Evolutionary conservation across 92 coral and sea anemone genomes (phyloP), one percentile per base, ranked within the genome.

Genomic region (Porites rus): DNA sequence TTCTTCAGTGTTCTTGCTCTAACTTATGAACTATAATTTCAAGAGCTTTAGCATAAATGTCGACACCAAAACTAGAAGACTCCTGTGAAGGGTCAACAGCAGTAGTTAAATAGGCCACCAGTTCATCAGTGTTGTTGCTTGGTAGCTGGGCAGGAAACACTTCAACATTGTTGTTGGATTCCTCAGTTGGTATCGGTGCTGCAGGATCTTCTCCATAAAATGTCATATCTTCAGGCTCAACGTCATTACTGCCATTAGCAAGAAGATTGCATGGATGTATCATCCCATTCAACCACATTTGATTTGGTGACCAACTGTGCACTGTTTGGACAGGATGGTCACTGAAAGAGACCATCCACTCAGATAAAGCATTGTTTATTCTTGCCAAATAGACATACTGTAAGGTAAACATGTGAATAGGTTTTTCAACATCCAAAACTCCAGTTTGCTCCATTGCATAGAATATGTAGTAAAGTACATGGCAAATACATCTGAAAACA

Each of bases 361-460:
- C 93, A 84, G 54, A 31, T 61, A 88, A 62, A 63, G 92, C 83
- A 84, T 51, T 38, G 64, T 91, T 84, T 24, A 91, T 84, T 69
- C 90, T 91, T 71, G 62, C 43, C 65, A 74, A 76, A 72, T 71
- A 83, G 50, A 88, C 79, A 56, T 67, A 61, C 61, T 88, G 87
- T 51, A 91, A 65, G 6, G 87, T 65, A 16, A 88, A 89, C 81
- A 92, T 22, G 77, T 89, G 87, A 54, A 91, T 87, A 72, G 93
- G 92, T 24, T 91, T 89, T 67, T 91, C 90, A 19, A 87, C 28
- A 66, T 87, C 76, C 72, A 94, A 77, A 63, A 86, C 73, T 69
- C 97, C 97, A 89, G 90, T 86, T 66, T 79, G 80, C 61, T 92
- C 95, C 85, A 91, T 89, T 64, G 95, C 92, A 83, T 87, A 89